Percentiles rank a stretch among this genome's conserved stretches.
Evolutionary conservation across 2,113 vertebrate species (phyloP).

Genomic region (Ellobius talpinus): DNA sequence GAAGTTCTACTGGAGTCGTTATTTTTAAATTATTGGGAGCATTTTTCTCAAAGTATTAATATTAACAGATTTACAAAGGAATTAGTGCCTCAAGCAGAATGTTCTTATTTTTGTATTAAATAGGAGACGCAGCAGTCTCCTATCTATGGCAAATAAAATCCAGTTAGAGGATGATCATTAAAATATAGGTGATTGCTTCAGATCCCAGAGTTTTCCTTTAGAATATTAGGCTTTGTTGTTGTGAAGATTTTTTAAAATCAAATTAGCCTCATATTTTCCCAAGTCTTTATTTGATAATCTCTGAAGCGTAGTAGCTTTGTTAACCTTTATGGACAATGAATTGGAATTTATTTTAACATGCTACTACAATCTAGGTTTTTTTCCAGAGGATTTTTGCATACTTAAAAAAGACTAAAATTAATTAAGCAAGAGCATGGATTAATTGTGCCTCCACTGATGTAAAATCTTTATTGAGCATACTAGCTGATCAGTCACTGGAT

Average conservation of each 20-base stretch:
- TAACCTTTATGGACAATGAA: background rate
- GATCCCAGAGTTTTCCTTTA: background rate
- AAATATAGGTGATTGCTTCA: slow-evolving; percentile 8
- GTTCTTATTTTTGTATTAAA: slow-evolving; percentile 38
- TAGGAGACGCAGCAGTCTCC: background rate
- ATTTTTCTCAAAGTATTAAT: slow-evolving; percentile 43
- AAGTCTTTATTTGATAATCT: background rate
- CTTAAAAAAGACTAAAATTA: slow-evolving; percentile 39
- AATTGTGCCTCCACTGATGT: slow-evolving; percentile 22
- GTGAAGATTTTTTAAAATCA: background rate
- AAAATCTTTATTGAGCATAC: slow-evolving; percentile 45
- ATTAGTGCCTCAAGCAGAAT: background rate
- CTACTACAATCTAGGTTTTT: background rate
- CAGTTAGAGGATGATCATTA: slow-evolving; percentile 30
- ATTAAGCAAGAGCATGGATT: slow-evolving; percentile 52
- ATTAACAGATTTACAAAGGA: slow-evolving; percentile 31
- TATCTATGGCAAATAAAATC: slow-evolving; percentile 17
- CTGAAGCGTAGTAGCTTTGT: background rate
- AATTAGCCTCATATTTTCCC: background rate
- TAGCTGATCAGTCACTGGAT: slow-evolving; percentile 39
- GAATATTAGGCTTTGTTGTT: background rate
- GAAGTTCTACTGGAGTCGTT: slow-evolving; percentile 34
- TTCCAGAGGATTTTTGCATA: background rate
- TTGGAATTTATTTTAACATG: slow-evolving; percentile 49
- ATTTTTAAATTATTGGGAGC: slow-evolving; percentile 49